phyloP scores from a whole-genome alignment of 2,797 vertebrate species.

The Spinibarbus caldwelli region DNA sequence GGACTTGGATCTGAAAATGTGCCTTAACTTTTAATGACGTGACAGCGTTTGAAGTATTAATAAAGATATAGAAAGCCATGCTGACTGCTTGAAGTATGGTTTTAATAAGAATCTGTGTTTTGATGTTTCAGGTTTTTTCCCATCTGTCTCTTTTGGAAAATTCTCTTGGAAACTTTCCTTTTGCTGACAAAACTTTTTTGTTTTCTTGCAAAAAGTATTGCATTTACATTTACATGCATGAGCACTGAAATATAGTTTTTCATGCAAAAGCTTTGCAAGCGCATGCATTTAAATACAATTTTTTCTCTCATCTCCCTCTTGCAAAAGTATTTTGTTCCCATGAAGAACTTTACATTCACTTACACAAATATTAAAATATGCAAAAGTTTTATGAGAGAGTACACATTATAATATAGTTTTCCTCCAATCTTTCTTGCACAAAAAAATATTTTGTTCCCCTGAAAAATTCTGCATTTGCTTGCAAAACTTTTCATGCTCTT shows the following conservation, averaged over 20 bases:
- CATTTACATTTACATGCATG: not conserved
- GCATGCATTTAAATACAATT: not conserved
- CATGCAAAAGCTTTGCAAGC: not conserved
- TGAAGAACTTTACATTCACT: not conserved
- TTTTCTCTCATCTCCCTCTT: not conserved
- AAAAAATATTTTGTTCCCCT: not conserved
- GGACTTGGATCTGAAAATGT: conserved; percentile 63
- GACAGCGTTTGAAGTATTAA: conserved; percentile 63
- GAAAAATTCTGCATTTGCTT: not conserved
- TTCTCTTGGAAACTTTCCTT: not conserved
- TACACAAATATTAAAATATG: not conserved
- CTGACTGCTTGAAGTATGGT: conserved; percentile 2
- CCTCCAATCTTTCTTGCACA: not conserved
- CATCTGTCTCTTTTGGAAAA: not conserved
- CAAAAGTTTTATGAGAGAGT: not conserved
- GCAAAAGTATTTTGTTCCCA: not conserved
- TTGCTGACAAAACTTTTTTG: not conserved
- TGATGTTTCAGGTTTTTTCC: not conserved
- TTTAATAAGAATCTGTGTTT: conserved; percentile 20
- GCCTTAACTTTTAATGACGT: conserved; percentile 68
- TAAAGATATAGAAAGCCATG: conserved; percentile 62
- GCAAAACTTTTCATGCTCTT: not conserved
- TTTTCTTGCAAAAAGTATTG: not conserved
- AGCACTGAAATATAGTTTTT: not conserved
- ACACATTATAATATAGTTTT: not conserved